Base-by-base conservation (phyloP, 2,797 vertebrate genomes). In the Silurus lanzhouensis region DNA sequence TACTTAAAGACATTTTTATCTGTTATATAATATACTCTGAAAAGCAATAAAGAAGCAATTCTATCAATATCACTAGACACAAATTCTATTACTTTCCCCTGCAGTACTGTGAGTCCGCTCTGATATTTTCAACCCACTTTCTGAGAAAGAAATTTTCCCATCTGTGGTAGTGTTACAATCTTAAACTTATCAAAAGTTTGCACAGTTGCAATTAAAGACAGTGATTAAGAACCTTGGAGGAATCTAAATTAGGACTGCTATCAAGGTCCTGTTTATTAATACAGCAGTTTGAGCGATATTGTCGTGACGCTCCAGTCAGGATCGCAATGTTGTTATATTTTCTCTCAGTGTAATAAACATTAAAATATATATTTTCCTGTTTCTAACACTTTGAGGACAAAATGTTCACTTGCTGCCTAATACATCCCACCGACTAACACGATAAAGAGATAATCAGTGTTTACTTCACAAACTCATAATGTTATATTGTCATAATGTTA, bases 151-250 rank as follows among this genome's bases (percentile, higher is more conserved):
- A 60, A n/a, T 66, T 31, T 72, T 84, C 67, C 77, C 77, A 66
- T 84, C 78, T n/a, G 85, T 58, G 75, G 46, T 57, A 46, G 71
- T 27, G 55, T 84, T 60, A 52, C 60, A 84, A 60, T 84, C 44
- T 67, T 67, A 57, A 86, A 84, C 71, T 78, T 71, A 86, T 63
- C 74, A 68, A 84, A 78, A 87, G 79, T 31, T 31, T 31, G 31
- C 31, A 31, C 31, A 81, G 81, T 87, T 85, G 71, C 78, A 88
- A 84, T 88, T 88, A 87, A 78, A 78, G 27, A 74, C 13, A 84
- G 83, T 74, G 52, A 88, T 88, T 85, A 88, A 85, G 78, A 81
- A 81, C 70, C 57, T 31, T 55, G 83, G 67, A 85, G 87, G 63
- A 79, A 81, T 86, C 81, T 68, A 80, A 60, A 86, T 72, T 15